Evolutionary conservation across 2,797 vertebrate species (phyloP), one percentile per base, ranked within the genome.

Genomic region (Sorex maritimensis): DNA sequence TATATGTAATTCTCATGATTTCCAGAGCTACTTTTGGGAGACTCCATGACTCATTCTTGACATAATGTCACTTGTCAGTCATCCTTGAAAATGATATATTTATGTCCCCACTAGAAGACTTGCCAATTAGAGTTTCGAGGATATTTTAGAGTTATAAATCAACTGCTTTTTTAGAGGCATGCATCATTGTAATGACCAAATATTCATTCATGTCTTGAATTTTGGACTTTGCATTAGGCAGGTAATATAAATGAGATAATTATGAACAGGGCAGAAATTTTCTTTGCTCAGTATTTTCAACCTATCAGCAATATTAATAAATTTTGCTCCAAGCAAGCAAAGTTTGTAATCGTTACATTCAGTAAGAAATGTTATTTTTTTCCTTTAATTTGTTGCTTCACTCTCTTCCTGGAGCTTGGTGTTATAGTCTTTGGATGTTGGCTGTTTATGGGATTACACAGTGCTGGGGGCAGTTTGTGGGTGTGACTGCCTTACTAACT

Each of bases 51-150:
- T 46, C 23, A 5, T 41, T 13, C 17, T 73, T 55, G 24, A 30
- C 3, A 8, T 61, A 15, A 34, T 4, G 24, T 34, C 19, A 34
- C 24, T 19, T 65, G 44, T 34, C 8, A 34, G 58, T 23, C 58
- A 5, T 65, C 86, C 78, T 81, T 79, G 17, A 9, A 71, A 58
- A 77, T 81, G 46, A 12, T 72, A 88, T 74, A 30, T 77, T 30
- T 71, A 1, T 1, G 5, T 75, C 28, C 71, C 71, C 65, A 2
- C 17, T 46, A 38, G 49, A 74, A 44, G 61, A 84, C 58, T 21
- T 44, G 63, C 46, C 67, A 12, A 1, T 30, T 38, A 67, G 67
- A 13, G 9, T 89, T 69, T 85, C 78, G 72, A 75, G 41, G 34
- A 19, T 44, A 2, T 73, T 49, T 44, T 69, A 73, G 79, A 58